These are phyloP conservation scores for Phthorimaea operculella DNA, from an alignment of 1,140 invertebrate species.

Conservation along the genomic window DNA sequence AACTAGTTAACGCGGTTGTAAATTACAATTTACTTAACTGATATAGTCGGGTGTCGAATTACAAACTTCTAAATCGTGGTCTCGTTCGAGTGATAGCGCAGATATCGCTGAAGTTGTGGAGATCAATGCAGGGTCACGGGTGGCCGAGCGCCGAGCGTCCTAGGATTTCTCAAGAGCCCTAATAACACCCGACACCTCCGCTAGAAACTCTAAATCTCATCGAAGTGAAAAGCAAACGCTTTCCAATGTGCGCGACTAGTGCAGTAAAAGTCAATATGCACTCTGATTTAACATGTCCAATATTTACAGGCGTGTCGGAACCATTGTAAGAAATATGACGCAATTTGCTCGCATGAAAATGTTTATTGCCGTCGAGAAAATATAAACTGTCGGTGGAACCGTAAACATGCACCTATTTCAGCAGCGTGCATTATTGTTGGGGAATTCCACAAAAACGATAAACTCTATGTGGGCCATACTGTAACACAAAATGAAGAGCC, in stretches of 20 bases:
- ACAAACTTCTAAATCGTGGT: background rate
- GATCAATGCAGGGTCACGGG: slow-evolving; percentile 33
- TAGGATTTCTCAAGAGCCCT: slow-evolving; percentile 2
- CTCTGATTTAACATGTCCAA: background rate
- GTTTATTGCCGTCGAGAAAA: background rate
- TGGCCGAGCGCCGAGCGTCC: slow-evolving; percentile 22
- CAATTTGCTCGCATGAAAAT: slow-evolving; percentile 4
- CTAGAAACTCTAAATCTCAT: slow-evolving; percentile 37
- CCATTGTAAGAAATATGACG: slow-evolving; percentile 4
- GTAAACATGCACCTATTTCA: background rate
- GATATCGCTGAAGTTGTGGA: background rate
- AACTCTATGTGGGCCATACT: background rate
- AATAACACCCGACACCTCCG: slow-evolving; percentile 17
- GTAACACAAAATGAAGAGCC: background rate
- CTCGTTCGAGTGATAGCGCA: background rate
- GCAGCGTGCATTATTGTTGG: background rate
- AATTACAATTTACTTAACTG: slow-evolving; percentile 1
- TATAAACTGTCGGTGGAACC: background rate
- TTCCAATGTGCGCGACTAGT: slow-evolving; percentile 15
- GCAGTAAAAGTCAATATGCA: slow-evolving; percentile 2
- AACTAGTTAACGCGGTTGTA: background rate
- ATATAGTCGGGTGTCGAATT: background rate
- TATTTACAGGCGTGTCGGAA: slow-evolving; percentile 5
- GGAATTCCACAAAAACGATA: slow-evolving; percentile 1
- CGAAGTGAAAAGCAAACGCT: slow-evolving; percentile 31